phyloP scores from a whole-genome alignment of 2,113 vertebrate genomes.

The Rhagologus leucostigma region DNA sequence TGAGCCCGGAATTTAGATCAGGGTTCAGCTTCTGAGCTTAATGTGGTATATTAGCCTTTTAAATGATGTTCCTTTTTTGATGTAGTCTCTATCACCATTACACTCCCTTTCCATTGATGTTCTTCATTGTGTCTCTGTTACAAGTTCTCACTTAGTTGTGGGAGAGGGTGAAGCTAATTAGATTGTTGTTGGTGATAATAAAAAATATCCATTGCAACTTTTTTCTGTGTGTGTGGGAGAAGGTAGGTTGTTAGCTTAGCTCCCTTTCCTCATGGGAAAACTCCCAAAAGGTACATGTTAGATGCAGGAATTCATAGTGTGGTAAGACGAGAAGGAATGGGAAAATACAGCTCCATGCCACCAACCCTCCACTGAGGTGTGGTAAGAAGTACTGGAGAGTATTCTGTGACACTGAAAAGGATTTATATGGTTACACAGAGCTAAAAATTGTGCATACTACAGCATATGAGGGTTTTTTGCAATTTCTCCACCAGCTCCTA shows the following conservation, averaged over 20 bases:
- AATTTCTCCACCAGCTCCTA: background rate
- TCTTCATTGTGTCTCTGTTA: conserved; percentile 21
- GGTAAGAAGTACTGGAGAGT: background rate
- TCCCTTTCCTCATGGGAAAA: background rate
- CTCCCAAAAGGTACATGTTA: background rate
- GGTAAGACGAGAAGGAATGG: background rate
- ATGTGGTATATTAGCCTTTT: conserved; percentile 24
- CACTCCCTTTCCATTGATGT: background rate
- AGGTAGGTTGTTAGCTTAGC: background rate
- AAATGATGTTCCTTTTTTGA: conserved; percentile 13
- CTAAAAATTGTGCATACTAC: background rate
- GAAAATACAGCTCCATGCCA: background rate
- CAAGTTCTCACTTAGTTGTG: background rate
- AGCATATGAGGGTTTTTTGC: background rate
- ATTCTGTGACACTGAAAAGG: background rate
- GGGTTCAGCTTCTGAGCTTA: conserved; percentile 46
- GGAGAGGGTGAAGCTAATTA: conserved; percentile 16
- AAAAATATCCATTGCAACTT: background rate
- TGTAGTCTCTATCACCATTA: background rate
- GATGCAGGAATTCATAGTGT: background rate
- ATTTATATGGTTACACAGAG: background rate
- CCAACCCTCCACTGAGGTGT: background rate
- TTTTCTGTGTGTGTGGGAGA: background rate
- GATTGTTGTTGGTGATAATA: background rate
- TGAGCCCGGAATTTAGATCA: conserved; percentile 50